These are phyloP conservation scores for Pygocentrus nattereri DNA, from an alignment of 2,797 vertebrate species.

Conservation along the genomic window DNA sequence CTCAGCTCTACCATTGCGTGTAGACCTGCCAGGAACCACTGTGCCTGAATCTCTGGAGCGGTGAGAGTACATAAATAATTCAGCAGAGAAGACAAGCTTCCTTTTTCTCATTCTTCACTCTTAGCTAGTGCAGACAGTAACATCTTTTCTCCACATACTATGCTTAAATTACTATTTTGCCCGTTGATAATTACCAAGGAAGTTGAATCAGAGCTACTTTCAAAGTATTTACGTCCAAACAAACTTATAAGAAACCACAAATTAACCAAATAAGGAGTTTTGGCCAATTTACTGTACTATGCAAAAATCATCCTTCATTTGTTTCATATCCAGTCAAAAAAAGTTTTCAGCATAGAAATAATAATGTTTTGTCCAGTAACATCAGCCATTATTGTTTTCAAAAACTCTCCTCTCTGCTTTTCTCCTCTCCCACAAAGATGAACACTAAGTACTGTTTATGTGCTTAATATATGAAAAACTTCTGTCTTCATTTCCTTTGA, in stretches of 20 bases:
- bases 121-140: slow-evolving; percentile 49
- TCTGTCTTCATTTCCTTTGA: too few species aligned
- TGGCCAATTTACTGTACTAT: not conserved
- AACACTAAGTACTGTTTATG: too few species aligned
- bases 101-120: slow-evolving; percentile 24
- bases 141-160: slow-evolving; percentile 59
- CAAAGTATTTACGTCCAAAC: not conserved
- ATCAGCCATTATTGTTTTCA: too few species aligned
- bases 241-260: not conserved
- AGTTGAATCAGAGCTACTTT: not conserved
- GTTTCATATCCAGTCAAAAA: too few species aligned
- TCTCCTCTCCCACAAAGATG: too few species aligned
- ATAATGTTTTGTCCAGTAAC: too few species aligned
- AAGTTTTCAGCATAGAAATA: too few species aligned
- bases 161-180: not conserved
- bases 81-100: slow-evolving; percentile 71
- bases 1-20: slow-evolving; percentile 58
- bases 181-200: not conserved
- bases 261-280: not conserved
- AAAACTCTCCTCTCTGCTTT: too few species aligned
- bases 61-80: slow-evolving; percentile 78
- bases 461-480: too few species aligned
- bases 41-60: slow-evolving; percentile 52
- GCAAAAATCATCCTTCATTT: too few species aligned
- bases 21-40: slow-evolving; percentile 65